Percentiles rank a stretch among this genome's conserved stretches.
Evolutionary conservation across 2,797 vertebrate genomes (phyloP).

Genomic region (Amphiprion clarkii): DNA sequence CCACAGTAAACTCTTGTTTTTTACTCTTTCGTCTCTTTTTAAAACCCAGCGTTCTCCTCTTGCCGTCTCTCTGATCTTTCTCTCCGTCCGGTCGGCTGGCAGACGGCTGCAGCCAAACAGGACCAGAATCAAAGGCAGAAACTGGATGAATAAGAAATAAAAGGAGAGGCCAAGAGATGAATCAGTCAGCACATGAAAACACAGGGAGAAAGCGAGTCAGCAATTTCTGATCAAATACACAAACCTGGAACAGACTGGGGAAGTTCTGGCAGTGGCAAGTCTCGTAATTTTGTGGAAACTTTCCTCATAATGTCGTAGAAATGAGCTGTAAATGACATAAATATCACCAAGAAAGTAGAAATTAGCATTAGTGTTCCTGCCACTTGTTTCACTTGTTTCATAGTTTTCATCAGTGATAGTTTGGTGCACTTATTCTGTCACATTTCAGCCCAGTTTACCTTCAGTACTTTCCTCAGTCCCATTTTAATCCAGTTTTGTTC

Average conservation of each 20-base stretch:
- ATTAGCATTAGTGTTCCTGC: too few relatives aligned
- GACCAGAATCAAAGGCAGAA: conserved; percentile 50
- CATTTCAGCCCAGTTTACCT: too few relatives aligned
- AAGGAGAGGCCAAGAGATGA: conserved; percentile 19
- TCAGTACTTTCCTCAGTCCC: too few relatives aligned
- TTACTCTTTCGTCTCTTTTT: neutral
- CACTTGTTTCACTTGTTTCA: too few relatives aligned
- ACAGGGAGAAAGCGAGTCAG: neutral
- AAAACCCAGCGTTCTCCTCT: neutral
- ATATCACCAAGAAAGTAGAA: too few relatives aligned
- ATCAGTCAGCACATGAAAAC: neutral
- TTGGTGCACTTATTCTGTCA: too few relatives aligned
- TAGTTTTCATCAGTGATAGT: too few relatives aligned
- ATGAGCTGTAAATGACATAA: neutral
- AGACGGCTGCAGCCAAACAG: conserved; percentile 44
- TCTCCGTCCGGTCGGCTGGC: neutral
- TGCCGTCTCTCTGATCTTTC: neutral
- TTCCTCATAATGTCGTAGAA: neutral
- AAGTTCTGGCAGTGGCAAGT: too few relatives aligned
- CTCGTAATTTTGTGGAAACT: neutral
- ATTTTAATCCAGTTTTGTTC: too few relatives aligned
- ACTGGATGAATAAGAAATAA: conserved; percentile 51
- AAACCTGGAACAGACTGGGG: neutral
- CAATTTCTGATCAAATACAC: neutral
- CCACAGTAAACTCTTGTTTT: too few relatives aligned